Conservation (phyloP, 2,113 vertebrate species). For the Psophia crepitans region DNA sequence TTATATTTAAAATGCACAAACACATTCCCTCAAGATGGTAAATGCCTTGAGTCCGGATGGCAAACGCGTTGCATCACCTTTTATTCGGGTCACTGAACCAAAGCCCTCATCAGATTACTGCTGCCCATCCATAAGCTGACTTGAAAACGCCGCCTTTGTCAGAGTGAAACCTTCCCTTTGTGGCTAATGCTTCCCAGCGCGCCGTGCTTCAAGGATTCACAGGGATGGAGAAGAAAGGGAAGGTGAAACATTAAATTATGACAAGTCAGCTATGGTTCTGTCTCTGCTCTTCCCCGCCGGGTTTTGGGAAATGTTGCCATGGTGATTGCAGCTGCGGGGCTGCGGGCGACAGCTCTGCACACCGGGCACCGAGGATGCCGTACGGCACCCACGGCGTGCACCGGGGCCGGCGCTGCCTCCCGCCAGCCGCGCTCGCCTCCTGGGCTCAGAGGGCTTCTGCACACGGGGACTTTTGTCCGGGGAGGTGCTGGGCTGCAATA, state of each 20-base stretch:
- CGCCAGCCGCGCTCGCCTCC: not conserved
- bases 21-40: not conserved
- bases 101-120: not conserved
- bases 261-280: not conserved
- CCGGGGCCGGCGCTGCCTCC: not conserved
- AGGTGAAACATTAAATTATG: not conserved
- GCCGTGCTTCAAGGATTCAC: not conserved
- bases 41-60: not conserved
- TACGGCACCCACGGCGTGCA: not conserved
- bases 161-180: not conserved
- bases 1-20: not conserved
- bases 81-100: not conserved
- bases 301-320: constrained; percentile 43
- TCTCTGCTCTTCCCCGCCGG: not conserved
- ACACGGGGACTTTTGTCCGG: not conserved
- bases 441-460: fast-evolving
- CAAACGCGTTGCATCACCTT: not conserved
- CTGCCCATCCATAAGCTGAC: not conserved
- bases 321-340: constrained; percentile 52
- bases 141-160: not conserved
- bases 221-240: not conserved
- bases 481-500: not conserved
- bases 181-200: not conserved
- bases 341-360: constrained; percentile 52
- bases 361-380: not conserved